Conservation (phyloP, 2,888 invertebrate species). For the Sepioteuthis lessoniana region DNA sequence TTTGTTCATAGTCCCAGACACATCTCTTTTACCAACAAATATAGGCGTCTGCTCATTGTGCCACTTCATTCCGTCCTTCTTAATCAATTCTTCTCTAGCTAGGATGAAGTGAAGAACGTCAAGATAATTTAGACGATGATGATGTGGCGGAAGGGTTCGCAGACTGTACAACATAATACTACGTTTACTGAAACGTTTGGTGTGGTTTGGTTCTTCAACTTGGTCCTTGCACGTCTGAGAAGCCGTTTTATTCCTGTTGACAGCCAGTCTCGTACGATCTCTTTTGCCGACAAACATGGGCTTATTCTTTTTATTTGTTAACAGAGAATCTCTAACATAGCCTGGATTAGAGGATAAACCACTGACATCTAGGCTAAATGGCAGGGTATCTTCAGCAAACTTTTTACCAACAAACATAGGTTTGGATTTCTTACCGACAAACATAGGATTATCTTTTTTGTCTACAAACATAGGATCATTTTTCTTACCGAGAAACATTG, state of each 20-base stretch:
- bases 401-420: background rate
- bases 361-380: background rate
- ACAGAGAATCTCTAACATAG: background rate
- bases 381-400: accelerated
- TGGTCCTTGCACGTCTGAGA: background rate
- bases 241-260: background rate
- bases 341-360: background rate
- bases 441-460: background rate
- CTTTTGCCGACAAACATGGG: background rate
- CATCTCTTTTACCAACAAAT: background rate
- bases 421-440: background rate
- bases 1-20: background rate
- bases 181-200: background rate
- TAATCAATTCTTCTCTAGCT: background rate
- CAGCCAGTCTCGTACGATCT: background rate
- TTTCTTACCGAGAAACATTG: background rate
- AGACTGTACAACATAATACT: background rate
- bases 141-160: background rate
- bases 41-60: background rate
- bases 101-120: background rate
- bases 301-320: background rate
- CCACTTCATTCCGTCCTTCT: background rate
- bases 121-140: background rate
- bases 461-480: background rate
- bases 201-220: background rate